Conservation (phyloP, 2,113 vertebrate genomes). For the Trinectes maculatus region DNA sequence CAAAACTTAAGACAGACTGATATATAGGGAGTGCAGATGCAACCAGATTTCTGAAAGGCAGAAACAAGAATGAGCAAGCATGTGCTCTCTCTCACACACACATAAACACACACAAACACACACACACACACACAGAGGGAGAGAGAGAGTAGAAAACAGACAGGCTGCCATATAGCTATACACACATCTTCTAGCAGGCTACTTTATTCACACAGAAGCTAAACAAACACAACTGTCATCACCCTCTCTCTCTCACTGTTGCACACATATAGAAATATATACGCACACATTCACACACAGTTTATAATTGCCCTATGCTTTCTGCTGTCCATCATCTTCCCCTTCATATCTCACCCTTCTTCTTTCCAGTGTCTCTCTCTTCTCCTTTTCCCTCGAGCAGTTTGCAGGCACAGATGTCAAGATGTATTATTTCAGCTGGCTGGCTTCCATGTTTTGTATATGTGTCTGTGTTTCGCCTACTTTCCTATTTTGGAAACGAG, state of each 20-base stretch:
- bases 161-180: constrained; percentile 55
- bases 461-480: constrained; percentile 24
- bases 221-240: constrained; percentile 76
- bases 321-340: constrained; percentile 75
- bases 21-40: constrained; percentile 29
- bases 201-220: constrained; percentile 70
- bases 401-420: constrained; percentile 80
- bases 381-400: constrained; percentile 68
- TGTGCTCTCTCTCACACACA: neutral
- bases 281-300: constrained; percentile 16
- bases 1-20: constrained; percentile 47
- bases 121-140: neutral
- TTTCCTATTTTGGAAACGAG: constrained; percentile 57
- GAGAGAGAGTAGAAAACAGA: constrained; percentile 27
- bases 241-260: constrained; percentile 25
- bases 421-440: constrained; percentile 79
- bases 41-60: constrained; percentile 29
- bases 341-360: constrained; percentile 66
- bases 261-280: constrained; percentile 23
- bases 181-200: constrained; percentile 53
- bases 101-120: neutral
- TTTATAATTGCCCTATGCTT: constrained; percentile 70
- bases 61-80: neutral
- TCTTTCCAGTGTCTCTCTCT: constrained; percentile 63
- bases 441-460: constrained; percentile 66